Conservation (phyloP, 2,888 invertebrate genomes). For the Ashinkailepas kermadecensis region DNA sequence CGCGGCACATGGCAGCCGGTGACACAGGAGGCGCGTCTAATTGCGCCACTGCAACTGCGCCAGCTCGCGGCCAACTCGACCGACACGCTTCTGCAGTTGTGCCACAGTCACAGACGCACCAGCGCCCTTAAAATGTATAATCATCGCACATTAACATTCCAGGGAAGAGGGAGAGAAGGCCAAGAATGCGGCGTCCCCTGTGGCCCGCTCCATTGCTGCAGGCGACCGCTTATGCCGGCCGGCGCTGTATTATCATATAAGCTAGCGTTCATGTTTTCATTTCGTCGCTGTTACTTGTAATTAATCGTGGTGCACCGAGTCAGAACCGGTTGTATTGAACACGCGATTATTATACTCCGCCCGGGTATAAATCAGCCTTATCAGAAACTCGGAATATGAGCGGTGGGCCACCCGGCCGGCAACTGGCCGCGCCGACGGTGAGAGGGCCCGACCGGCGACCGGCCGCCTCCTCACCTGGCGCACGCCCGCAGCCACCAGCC, state of each 20-base stretch:
- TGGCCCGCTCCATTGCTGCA: neutral
- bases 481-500: neutral
- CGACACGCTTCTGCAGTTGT: neutral
- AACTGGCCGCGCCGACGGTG: neutral
- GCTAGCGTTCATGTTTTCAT: neutral
- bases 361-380: neutral
- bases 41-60: neutral
- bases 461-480: neutral
- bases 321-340: neutral
- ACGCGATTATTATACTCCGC: neutral
- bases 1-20: neutral
- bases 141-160: neutral
- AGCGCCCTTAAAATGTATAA: neutral
- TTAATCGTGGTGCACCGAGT: neutral
- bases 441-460: neutral
- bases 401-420: neutral
- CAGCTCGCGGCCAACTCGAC: neutral
- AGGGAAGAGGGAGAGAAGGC: neutral
- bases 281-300: neutral
- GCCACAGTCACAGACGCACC: neutral
- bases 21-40: neutral
- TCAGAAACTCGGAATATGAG: neutral
- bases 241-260: neutral
- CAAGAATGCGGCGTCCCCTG: neutral
- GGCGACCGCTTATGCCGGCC: neutral